Evolutionary conservation across 2,888 invertebrate genomes (phyloP), one percentile per base, ranked within the genome.

Genomic region (Clusia tigrina): DNA sequence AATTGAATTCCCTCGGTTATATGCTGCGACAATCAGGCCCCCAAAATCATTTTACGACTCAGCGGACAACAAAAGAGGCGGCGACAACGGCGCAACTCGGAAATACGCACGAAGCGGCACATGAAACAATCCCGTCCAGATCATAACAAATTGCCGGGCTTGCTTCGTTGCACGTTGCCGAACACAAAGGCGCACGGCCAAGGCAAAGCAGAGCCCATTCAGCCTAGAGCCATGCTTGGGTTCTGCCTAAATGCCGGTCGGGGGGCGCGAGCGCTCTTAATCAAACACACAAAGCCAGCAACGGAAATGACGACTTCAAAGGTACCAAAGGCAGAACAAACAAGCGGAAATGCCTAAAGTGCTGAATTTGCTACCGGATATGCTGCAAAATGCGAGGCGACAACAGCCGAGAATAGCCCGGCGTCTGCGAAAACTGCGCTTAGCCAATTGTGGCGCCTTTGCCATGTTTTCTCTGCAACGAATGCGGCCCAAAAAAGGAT

Each of bases 81-180:
- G n/a, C n/a, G n/a, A n/a, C n/a, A n/a, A n/a, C n/a, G n/a, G n/a
- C n/a, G n/a, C 53, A 25, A 48, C 42, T 37, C 38, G 67, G 69
- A 77, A 74, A 62, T 77, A 77, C 77, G 77, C 77, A 74, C 67
- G 60, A 65, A 70, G 76, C 76, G 74, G 54, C 73, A 76, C 72
- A 69, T 65, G 66, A 63, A 63, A 60, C 57, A 56, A 57, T 56
- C 42, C 23, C 60, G 62, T 38, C 61, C 58, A 58, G 71, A 72
- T 77, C 74, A 78, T 74, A 73, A 76, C 74, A 75, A 76, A 74
- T 77, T 74, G 71, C 67, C 68, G 22, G 74, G 71, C 76, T 74
- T 77, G 80, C 77, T 78, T 78, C 78, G 78, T 79, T 78, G 71
- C 52, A 65, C 55, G 54, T 59, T 38, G 58, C 53, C 46, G 58